Conservation (phyloP, 2,797 vertebrate genomes). For the Pseudochirops corinnae region DNA sequence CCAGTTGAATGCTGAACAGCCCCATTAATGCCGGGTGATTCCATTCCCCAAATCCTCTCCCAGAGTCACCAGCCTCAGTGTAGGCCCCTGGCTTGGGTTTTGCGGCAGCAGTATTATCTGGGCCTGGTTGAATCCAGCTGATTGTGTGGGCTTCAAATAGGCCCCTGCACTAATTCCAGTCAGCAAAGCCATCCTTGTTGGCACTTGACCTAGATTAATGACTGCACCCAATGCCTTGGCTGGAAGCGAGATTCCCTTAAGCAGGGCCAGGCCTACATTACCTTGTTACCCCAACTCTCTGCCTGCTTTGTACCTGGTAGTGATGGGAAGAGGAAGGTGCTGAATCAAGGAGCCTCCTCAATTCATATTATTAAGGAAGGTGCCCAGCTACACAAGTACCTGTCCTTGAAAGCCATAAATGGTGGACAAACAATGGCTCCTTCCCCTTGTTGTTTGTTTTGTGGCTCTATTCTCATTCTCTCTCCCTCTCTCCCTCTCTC, state of each 20-base stretch:
- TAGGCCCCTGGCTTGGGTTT: constrained; percentile 69
- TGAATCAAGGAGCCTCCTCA: constrained; percentile 30
- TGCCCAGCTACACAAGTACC: constrained; percentile 69
- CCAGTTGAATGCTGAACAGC: constrained; percentile 84
- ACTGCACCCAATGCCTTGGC: constrained; percentile 77
- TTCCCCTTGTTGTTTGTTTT: constrained; percentile 62
- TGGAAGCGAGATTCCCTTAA: constrained; percentile 77
- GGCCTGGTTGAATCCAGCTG: constrained; percentile 75
- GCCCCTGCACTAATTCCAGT: constrained; percentile 70
- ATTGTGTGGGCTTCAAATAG: constrained; percentile 82
- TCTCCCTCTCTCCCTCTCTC: too few relatives aligned
- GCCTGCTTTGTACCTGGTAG: constrained; percentile 28
- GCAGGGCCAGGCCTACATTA: constrained; percentile 66
- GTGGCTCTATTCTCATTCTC: not conserved
- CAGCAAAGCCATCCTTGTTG: constrained; percentile 80
- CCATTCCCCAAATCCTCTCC: constrained; percentile 80
- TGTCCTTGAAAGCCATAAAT: constrained; percentile 65
- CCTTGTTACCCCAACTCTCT: constrained; percentile 32
- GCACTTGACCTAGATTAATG: constrained; percentile 79
- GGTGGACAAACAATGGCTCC: constrained; percentile 15
- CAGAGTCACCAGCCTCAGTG: constrained; percentile 65
- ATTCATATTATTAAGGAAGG: constrained; percentile 20
- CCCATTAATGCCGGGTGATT: constrained; percentile 83
- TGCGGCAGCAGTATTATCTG: constrained; percentile 73
- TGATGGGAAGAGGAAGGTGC: not conserved